Evolutionary conservation across 2,888 invertebrate genomes (phyloP).

Genomic region (Dinocampus coccinellae): DNA sequence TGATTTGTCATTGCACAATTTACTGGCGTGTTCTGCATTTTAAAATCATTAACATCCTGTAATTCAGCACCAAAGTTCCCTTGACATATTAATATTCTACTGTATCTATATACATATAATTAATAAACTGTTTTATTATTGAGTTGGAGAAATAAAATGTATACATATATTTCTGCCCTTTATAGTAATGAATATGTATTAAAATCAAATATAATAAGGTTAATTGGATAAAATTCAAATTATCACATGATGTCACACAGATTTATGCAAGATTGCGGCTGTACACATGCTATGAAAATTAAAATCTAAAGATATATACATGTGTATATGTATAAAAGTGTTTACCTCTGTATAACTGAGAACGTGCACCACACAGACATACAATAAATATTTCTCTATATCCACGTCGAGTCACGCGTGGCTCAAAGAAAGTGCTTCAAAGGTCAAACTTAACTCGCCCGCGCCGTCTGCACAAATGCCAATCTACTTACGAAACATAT

Average conservation of each 20-base stretch:
- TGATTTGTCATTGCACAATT: too few species aligned
- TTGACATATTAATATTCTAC: too few species aligned
- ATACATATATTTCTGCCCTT: not conserved
- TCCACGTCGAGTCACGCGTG: constrained; percentile 45
- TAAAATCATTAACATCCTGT: too few species aligned
- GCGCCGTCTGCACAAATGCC: constrained; percentile 61
- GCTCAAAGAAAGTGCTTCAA: constrained; percentile 65
- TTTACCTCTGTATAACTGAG: not conserved
- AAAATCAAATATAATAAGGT: not conserved
- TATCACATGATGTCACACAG: not conserved
- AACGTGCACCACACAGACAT: not conserved
- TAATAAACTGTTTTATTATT: too few species aligned
- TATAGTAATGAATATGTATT: not conserved
- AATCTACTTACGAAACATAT: constrained; percentile 63
- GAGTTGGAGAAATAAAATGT: not conserved
- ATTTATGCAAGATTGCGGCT: not conserved
- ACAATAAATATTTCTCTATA: constrained; percentile 5
- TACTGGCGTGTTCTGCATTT: too few species aligned
- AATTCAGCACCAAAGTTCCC: too few species aligned
- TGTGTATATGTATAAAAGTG: not conserved
- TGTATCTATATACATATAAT: too few species aligned
- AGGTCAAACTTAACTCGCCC: constrained; percentile 61
- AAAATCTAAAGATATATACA: not conserved
- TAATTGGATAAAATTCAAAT: not conserved
- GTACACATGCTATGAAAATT: not conserved